Evolutionary conservation across 2,797 vertebrate genomes (phyloP), one percentile per base, ranked within the genome.

Genomic region (Apogon talboti): DNA sequence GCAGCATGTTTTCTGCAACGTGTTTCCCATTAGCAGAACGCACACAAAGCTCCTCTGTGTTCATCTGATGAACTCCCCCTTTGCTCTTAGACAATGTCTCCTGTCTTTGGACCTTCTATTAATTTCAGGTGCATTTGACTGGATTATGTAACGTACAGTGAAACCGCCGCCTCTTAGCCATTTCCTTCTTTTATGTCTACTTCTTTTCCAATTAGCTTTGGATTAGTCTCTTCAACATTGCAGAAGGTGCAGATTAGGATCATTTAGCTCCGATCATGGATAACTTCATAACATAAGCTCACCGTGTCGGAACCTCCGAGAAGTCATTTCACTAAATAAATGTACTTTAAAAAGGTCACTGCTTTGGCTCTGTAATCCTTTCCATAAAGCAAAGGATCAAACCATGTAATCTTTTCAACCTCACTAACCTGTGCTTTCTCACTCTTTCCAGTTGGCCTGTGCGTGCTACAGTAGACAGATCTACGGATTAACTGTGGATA

Each of bases 351-450:
- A 57, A 72, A 69, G 11, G 54, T 64, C 16, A 28, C 12, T 7
- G 61, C 42, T 19, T 53, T 55, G 56, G 46, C 61, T 77, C 30
- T 3, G 2, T 91, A 90, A 92, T 91, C 85, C 84, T 73, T 48
- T 60, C 71, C 88, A 60, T 86, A 58, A 84, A 83, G 87, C 69
- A 40, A 74, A 84, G 79, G 86, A 88, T 92, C 70, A 86, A 68
- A 76, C 56, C 7, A 0, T 33, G 57, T 88, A 92, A 92, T 90
- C 89, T 79, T 59, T 83, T 77, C 71, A 55, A 52, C 71, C 80
- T 80, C 64, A 2, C 35, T 61, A 70, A 85, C 78, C 81, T 76
- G 74, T 2, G 61, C 72, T 71, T 67, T 76, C 52, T 60, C 71
- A 53, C 11, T n/a, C 56, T 16, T 37, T 58, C 37, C 54, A 51